Base-by-base conservation (phyloP, 1,140 invertebrate genomes). In the Aphelenchoides besseyi region DNA sequence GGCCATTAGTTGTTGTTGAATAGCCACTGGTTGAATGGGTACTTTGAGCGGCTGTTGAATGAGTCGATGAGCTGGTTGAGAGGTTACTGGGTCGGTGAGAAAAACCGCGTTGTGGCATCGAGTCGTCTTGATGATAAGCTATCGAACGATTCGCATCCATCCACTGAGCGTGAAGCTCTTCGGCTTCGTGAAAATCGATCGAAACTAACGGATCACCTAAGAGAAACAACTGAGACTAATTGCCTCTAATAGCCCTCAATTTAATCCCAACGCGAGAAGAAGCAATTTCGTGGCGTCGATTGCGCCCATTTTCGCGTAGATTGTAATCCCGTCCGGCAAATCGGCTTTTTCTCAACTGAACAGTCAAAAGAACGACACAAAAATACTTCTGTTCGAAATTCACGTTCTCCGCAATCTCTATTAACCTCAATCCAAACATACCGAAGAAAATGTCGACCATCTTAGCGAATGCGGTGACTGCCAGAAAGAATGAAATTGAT, bases 401-500 rank as follows among this genome's bases (percentile, higher is more conserved):
- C 41, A 48, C 41, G 12, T 48, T n/a, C n/a, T n/a, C n/a, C n/a
- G n/a, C n/a, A n/a, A n/a, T n/a, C 41, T 23, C 41, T 16, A 48
- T 48, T 48, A 23, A 48, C 41, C 41, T 48, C 41, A 12, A 48
- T 48, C 41, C 41, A 16, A 52, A 64, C 9, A 32, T 54, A 80
- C 80, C 81, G 68, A 78, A 81, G 68, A 83, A 84, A 30, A 83
- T 69, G 68, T 83, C 82, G 57, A 83, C 71, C 71, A 83, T 74
- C 59, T 80, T 76, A 16, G 70, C 64, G 30, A 81, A 61, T 3
- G 76, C 72, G 18, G 69, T 52, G 12, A 80, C 71, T 16, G 82
- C 74, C 37, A 82, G 52, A 63, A 84, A 83, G 62, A 83, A 83
- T 1, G 70, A 78, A 9, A 81, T 53, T 5, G 73, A 61, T n/a